Percentiles rank a stretch among this genome's conserved stretches.
These are phyloP conservation scores for Lycia hirtaria DNA, from an alignment of 2,888 invertebrate genomes.

Conservation along the genomic window DNA sequence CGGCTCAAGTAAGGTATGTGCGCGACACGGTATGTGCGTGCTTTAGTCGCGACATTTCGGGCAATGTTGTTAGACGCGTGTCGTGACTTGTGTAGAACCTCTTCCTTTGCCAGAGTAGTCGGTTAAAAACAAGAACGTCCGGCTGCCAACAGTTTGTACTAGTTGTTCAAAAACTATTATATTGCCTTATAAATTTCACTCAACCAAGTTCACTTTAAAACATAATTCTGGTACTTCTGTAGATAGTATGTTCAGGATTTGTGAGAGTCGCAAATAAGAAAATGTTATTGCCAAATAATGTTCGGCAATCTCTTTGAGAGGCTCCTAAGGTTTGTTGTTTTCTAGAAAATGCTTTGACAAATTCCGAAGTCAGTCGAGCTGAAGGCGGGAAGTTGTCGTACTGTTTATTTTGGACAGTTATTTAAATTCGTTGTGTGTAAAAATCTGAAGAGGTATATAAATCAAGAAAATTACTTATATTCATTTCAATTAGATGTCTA, in stretches of 20 bases:
- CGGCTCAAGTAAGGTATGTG: no score
- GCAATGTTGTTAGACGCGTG: no score
- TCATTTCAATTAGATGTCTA: no score
- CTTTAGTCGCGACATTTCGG: no score
- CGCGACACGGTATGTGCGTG: no score
- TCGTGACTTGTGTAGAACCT: no score
- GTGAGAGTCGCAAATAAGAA: constrained; percentile 40
- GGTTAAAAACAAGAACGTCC: no score
- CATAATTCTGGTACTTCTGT: constrained; percentile 33
- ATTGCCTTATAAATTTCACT: constrained; percentile 40
- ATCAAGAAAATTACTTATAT: no score
- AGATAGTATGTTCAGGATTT: constrained; percentile 39
- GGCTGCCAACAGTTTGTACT: constrained; percentile 42
- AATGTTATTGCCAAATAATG: constrained; percentile 49
- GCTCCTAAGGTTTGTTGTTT: constrained; percentile 53
- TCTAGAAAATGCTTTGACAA: constrained; percentile 59
- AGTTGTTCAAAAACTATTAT: constrained; percentile 40
- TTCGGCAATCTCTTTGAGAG: constrained; percentile 50
- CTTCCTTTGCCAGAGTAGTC: no score
- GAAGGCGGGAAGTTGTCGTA: constrained; percentile 49
- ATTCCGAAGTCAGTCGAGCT: constrained; percentile 54
- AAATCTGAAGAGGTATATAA: neutral
- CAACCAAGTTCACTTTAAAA: constrained; percentile 38
- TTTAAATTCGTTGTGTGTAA: constrained; percentile 47
- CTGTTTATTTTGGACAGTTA: constrained; percentile 53